A percentile compares a stretch with the other conserved stretches of the same genome.
Evolutionary conservation across 2,113 vertebrate genomes (phyloP).

Genomic region (Smithornis capensis): DNA sequence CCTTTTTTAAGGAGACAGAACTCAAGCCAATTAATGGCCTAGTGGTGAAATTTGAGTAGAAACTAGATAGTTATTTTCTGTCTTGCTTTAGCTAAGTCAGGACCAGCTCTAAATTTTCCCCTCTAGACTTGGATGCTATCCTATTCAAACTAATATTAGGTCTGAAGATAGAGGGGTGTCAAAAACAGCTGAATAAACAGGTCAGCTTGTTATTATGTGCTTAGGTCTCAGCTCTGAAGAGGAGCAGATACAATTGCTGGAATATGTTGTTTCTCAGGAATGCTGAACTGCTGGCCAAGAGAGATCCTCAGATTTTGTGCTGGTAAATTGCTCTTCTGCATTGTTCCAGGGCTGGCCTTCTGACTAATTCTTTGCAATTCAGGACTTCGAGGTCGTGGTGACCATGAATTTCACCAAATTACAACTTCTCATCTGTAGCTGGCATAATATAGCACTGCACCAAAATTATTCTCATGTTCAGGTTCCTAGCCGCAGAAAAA

Average conservation of each 20-base stretch:
- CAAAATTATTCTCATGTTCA: neutral
- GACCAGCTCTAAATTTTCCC: conserved; percentile 8
- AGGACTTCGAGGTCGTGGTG: neutral
- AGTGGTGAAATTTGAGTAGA: conserved; percentile 16
- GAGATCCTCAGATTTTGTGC: neutral
- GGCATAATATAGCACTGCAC: neutral
- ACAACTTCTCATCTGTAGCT: neutral
- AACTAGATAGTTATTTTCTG: neutral
- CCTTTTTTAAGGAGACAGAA: neutral
- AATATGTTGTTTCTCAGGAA: conserved; percentile 29
- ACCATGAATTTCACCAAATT: neutral
- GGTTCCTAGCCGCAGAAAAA: neutral
- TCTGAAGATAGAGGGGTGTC: conserved; percentile 51
- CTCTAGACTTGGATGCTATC: conserved; percentile 37
- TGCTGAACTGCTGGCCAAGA: conserved; percentile 7
- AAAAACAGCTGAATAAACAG: conserved; percentile 61
- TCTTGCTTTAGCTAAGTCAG: conserved; percentile 24
- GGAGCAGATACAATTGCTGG: conserved; percentile 27
- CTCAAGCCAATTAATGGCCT: neutral
- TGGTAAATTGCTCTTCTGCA: rapidly evolving
- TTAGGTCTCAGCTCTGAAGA: neutral
- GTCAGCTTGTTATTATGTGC: conserved; percentile 21
- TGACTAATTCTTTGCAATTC: neutral
- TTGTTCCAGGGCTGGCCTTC: neutral
- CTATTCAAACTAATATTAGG: conserved; percentile 48